These are phyloP conservation scores for Atta colombica DNA, from an alignment of 1,140 invertebrate genomes.

Conservation along the genomic window DNA sequence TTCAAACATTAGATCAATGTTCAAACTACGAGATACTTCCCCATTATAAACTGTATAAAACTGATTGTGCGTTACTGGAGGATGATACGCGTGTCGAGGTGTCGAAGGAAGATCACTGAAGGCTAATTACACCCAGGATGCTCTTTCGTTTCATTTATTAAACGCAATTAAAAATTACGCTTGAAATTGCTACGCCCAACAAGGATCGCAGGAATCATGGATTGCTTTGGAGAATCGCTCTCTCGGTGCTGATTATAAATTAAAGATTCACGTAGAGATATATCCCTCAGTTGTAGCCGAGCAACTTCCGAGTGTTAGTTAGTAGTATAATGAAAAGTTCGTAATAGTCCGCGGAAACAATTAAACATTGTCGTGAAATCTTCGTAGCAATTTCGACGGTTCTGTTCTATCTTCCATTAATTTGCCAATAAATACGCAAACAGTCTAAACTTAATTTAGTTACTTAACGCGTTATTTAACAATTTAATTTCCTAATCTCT, in stretches of 20 bases:
- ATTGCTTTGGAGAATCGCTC: not conserved
- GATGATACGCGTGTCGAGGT: not conserved
- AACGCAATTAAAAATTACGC: constrained; percentile 19
- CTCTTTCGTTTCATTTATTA: not conserved
- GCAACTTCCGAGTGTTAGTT: not conserved
- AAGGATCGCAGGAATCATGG: constrained; percentile 2
- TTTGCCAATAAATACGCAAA: not conserved
- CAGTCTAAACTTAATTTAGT: not conserved
- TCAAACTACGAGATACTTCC: not conserved
- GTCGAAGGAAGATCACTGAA: not conserved
- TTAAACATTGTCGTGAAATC: not conserved
- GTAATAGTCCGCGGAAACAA: not conserved
- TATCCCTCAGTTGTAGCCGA: not conserved
- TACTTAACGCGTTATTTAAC: not conserved
- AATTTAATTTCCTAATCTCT: not conserved
- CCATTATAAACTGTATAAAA: not conserved
- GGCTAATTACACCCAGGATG: not conserved
- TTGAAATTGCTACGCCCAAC: not conserved
- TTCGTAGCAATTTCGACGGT: not conserved
- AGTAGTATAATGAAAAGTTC: constrained; percentile 7
- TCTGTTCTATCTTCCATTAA: not conserved
- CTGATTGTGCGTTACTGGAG: not conserved
- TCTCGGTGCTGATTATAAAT: constrained; percentile 26
- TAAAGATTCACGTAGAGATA: constrained; percentile 12
- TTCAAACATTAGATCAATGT: not conserved